phyloP scores from a whole-genome alignment of 2,113 vertebrate genomes.

The Callipepla squamata region DNA sequence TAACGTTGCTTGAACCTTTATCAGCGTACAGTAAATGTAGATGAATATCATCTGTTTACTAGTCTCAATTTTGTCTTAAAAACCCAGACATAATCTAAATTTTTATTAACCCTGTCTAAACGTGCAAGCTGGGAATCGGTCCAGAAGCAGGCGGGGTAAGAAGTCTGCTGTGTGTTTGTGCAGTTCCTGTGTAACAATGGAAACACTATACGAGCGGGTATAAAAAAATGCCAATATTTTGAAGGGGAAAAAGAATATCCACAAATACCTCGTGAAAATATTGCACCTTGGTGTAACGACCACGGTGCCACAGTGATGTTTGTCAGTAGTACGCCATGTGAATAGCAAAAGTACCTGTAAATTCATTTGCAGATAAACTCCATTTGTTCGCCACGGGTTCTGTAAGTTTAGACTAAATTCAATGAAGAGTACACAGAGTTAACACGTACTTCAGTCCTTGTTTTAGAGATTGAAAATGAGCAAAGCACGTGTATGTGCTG shows the following conservation, averaged over 20 bases:
- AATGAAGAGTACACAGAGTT: not conserved
- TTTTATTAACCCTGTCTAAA: conserved; percentile 74
- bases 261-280: conserved; percentile 1
- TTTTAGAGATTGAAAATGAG: conserved; percentile 1
- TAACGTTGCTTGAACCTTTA: conserved; percentile 61
- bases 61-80: conserved; percentile 72
- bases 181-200: conserved; percentile 58
- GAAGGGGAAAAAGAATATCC: not conserved
- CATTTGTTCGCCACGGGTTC: not conserved
- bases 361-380: not conserved
- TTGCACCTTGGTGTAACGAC: not conserved
- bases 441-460: not conserved
- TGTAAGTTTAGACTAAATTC: not conserved
- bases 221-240: not conserved
- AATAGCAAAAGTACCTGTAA: not conserved
- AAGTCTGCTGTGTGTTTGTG: conserved; percentile 65
- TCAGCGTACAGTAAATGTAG: conserved; percentile 60
- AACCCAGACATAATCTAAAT: conserved; percentile 71
- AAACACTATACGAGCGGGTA: conserved; percentile 11
- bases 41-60: conserved; percentile 76
- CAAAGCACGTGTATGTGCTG: not conserved
- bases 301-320: not conserved
- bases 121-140: conserved; percentile 65
- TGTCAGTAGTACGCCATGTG: not conserved
- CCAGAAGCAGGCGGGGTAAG: conserved; percentile 54